Evolutionary conservation across 2,113 vertebrate species (phyloP).

Genomic region (Jaculus jaculus): DNA sequence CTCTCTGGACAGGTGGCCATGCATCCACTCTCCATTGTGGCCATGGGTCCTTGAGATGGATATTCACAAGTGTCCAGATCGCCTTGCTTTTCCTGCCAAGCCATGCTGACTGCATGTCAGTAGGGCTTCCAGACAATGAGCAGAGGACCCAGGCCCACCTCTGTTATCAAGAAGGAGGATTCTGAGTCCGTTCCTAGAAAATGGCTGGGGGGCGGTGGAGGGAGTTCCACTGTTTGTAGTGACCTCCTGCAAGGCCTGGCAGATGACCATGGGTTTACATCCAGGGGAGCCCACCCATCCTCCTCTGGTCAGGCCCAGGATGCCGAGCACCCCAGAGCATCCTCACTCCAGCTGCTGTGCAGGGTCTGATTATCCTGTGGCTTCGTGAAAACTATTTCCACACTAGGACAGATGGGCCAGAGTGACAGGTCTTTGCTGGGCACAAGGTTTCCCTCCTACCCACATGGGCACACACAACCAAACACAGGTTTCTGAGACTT

Average conservation of each 20-base stretch:
- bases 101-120: background rate
- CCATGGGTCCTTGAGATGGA: background rate
- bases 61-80: no score
- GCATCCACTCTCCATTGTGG: accelerated
- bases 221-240: background rate
- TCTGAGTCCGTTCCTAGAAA: background rate
- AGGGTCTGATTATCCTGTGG: background rate
- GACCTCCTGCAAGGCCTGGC: background rate
- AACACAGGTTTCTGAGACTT: background rate
- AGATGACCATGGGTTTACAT: background rate
- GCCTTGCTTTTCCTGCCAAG: background rate
- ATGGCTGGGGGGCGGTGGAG: no score
- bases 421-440: background rate
- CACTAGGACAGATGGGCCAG: background rate
- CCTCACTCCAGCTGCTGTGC: background rate
- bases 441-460: background rate
- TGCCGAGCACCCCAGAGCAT: background rate
- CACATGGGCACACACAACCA: background rate
- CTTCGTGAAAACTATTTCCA: background rate
- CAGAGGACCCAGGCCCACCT: background rate
- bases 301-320: background rate
- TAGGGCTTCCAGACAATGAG: background rate
- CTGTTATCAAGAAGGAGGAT: background rate
- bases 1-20: no score
- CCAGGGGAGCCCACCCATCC: background rate